Percentiles rank a stretch among this genome's conserved stretches.
phyloP scores from a whole-genome alignment of 92 coral and sea anemone species.

The Phymanthus crucifer region DNA sequence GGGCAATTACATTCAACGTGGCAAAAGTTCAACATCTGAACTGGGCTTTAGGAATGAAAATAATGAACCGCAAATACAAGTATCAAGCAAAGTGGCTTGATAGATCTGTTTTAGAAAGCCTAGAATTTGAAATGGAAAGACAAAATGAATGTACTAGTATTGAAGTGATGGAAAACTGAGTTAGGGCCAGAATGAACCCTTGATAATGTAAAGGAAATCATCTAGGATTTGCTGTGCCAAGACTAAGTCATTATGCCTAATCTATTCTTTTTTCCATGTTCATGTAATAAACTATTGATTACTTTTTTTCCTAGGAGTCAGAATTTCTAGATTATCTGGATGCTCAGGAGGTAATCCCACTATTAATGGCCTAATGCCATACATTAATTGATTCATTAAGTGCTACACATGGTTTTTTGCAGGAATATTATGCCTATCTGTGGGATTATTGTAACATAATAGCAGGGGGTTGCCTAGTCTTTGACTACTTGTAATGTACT shows the following conservation, averaged over 20 bases:
- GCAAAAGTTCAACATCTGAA: too few relatives aligned
- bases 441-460: background rate
- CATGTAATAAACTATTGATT: slow-evolving; percentile 2
- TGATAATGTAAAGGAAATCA: background rate
- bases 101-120: too few relatives aligned
- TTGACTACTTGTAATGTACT: background rate
- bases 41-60: background rate
- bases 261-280: background rate
- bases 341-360: slow-evolving; percentile 84
- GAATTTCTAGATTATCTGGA: slow-evolving; percentile 96
- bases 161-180: too few relatives aligned
- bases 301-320: slow-evolving; percentile 67
- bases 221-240: background rate
- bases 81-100: background rate
- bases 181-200: too few relatives aligned
- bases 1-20: too few relatives aligned
- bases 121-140: too few relatives aligned
- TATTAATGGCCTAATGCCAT: slow-evolving; percentile 3
- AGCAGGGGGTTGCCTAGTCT: background rate
- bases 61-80: background rate
- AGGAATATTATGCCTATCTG: background rate
- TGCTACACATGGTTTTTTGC: background rate
- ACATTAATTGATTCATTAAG: background rate
- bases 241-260: background rate
- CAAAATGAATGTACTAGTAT: too few relatives aligned